Evolutionary conservation across 1,140 invertebrate species (phyloP), one percentile per base, ranked within the genome.

Genomic region (Chironomus tepperi): DNA sequence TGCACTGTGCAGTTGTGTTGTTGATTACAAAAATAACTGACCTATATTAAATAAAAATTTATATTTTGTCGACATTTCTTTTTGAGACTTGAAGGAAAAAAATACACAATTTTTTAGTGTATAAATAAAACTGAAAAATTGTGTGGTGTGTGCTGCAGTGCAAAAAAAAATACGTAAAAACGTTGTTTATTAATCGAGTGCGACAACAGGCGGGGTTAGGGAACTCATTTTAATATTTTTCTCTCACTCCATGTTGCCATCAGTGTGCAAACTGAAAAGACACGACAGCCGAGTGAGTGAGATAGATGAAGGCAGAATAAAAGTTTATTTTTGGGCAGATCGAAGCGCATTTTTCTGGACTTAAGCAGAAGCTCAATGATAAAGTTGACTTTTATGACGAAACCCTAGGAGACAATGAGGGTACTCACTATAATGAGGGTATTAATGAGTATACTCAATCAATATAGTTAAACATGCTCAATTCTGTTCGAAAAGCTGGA

Each of bases 21-120:
- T 57, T 57, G 47, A 57, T 57, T 57, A 57, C 47, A 57, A 57
- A 57, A 57, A 57, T 57, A 57, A 57, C 47, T 57, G 47, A 57
- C 47, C 47, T 57, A 57, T 57, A 57, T 57, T 57, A 34, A 34
- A 34, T 57, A 57, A n/a, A 57, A 5, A 57, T 57, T 47, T 7
- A 47, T 47, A 3, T 47, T 47, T 57, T 15, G 47, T 57, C 47
- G 47, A 57, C 47, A 57, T n/a, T 57, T 57, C 47, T 57, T n/a
- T 57, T n/a, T n/a, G n/a, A 57, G 47, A n/a, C 5, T 57, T 34
- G 24, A 34, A 34, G 24, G 24, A 34, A 34, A 34, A 34, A 34
- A 34, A 34, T 34, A 34, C 24, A 34, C 47, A 57, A 12, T 57
- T 57, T 57, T 57, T 57, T 57, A 34, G 24, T 34, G 24, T 34